Evolutionary conservation across 1,140 invertebrate species (phyloP), one percentile per base, ranked within the genome.

Genomic region (Lamellibrachia luymesi): DNA sequence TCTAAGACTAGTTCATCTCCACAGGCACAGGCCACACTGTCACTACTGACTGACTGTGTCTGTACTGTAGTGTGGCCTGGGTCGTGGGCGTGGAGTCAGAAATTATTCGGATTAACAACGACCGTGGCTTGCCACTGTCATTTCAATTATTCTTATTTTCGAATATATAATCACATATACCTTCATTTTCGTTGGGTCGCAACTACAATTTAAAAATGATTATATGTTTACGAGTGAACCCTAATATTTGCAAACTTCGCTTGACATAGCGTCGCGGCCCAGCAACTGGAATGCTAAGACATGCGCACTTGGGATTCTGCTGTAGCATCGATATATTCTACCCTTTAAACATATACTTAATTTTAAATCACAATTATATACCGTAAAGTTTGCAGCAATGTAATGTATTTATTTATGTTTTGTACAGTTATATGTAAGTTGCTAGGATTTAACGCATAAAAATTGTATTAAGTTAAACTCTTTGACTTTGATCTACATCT

Each of bases 201-300:
- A 80, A 80, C 8, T 17, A 22, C 13, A 80, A 22, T 80, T 80
- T 80, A 22, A 22, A 80, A 80, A 80, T 4, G 64, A 80, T 8
- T 80, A 17, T 80, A 22, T 80, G 64, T 80, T 80, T 80, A 80
- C 64, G 7, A 22, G 13, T 80, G 13, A 80, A 80, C 25, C 52
- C 64, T 80, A 80, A 80, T 80, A 80, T 80, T 6, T 80, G 5
- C 25, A 80, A 22, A 80, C 25, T 22, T 22, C 4, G 13, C 64
- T 80, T 80, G 64, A 80, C 64, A 80, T 80, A 80, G 64, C 64
- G 64, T 80, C 64, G 64, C 64, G 64, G 64, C 64, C 64, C 64
- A 80, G 64, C 64, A 80, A 80, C 64, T 80, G 64, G 64, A 80
- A 80, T 80, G 64, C 64, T 22, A 10, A 22, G 64, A 80, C 64